Percentiles rank a stretch among this genome's conserved stretches.
Evolutionary conservation across 2,888 invertebrate genomes (phyloP).

Genomic region (Muschampia plurimacula): DNA sequence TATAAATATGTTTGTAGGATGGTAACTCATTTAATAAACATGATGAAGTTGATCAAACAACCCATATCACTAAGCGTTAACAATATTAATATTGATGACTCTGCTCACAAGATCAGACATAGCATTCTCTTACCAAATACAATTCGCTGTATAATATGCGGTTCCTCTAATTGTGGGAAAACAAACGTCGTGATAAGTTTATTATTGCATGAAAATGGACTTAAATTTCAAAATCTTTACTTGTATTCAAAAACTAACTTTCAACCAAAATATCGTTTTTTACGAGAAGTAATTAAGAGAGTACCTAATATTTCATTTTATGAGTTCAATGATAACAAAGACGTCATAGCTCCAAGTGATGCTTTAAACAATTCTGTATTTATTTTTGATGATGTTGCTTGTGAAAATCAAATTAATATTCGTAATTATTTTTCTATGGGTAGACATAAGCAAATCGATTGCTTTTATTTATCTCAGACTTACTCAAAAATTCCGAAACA

Average conservation of each 20-base stretch:
- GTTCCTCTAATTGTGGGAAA: constrained; percentile 45
- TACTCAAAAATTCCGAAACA: constrained; percentile 54
- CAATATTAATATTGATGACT: neutral
- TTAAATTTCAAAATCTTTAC: constrained; percentile 41
- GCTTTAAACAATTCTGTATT: constrained; percentile 35
- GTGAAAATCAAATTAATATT: constrained; percentile 38
- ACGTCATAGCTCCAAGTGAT: constrained; percentile 45
- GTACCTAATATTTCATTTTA: constrained; percentile 36
- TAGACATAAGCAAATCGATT: constrained; percentile 41
- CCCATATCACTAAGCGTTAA: constrained; percentile 7
- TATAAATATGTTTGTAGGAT: constrained; percentile 7
- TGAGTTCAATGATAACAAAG: constrained; percentile 31
- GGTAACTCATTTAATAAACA: constrained; percentile 16
- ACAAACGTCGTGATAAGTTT: constrained; percentile 43
- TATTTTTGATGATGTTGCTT: constrained; percentile 20
- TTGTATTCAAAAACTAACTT: constrained; percentile 43
- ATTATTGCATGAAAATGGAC: constrained; percentile 44
- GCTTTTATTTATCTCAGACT: constrained; percentile 46
- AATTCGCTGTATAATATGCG: constrained; percentile 41
- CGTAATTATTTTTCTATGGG: constrained; percentile 41
- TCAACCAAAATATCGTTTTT: constrained; percentile 44
- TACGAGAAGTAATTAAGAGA: constrained; percentile 35
- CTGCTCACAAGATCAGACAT: too few species aligned
- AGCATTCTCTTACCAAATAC: constrained; percentile 35
- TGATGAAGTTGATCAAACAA: constrained; percentile 40